phyloP scores from a whole-genome alignment of 2,888 invertebrate genomes.

The Bombyx huttoni region DNA sequence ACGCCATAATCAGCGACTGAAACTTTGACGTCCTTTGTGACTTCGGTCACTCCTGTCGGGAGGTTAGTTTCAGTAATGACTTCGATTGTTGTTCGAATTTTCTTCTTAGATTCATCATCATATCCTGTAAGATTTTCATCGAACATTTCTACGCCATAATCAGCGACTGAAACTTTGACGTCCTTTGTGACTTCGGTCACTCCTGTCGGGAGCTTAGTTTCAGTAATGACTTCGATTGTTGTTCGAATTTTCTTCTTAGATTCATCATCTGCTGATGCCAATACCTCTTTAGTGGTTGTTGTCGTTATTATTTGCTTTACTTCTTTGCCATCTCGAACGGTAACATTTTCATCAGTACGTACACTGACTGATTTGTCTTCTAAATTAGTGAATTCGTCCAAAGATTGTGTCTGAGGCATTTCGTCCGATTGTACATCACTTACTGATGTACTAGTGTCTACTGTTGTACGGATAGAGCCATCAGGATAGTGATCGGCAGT shows the following conservation, averaged over 20 bases:
- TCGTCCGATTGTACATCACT: constrained; percentile 34
- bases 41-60: constrained; percentile 46
- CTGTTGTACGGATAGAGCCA: constrained; percentile 30
- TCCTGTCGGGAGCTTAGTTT: constrained; percentile 44
- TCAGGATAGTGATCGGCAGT: constrained; percentile 54
- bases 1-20: constrained; percentile 43
- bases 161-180: constrained; percentile 49
- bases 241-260: constrained; percentile 46
- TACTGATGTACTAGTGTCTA: constrained; percentile 43
- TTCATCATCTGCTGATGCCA: constrained; percentile 26
- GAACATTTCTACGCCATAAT: constrained; percentile 35
- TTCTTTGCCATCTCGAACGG: constrained; percentile 32
- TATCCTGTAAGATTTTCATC: too few species aligned
- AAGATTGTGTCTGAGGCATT: constrained; percentile 15
- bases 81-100: constrained; percentile 47
- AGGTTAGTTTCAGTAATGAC: constrained; percentile 43
- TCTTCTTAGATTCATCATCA: constrained; percentile 38
- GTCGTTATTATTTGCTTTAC: constrained; percentile 46
- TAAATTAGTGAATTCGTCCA: constrained; percentile 27
- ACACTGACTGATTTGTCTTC: constrained; percentile 40
- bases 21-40: constrained; percentile 54
- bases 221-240: constrained; percentile 43
- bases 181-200: constrained; percentile 53
- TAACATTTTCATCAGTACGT: constrained; percentile 34
- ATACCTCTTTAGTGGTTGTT: constrained; percentile 50